Evolutionary conservation across 2,797 vertebrate species (phyloP).

Genomic region (Ambastaia sidthimunki): DNA sequence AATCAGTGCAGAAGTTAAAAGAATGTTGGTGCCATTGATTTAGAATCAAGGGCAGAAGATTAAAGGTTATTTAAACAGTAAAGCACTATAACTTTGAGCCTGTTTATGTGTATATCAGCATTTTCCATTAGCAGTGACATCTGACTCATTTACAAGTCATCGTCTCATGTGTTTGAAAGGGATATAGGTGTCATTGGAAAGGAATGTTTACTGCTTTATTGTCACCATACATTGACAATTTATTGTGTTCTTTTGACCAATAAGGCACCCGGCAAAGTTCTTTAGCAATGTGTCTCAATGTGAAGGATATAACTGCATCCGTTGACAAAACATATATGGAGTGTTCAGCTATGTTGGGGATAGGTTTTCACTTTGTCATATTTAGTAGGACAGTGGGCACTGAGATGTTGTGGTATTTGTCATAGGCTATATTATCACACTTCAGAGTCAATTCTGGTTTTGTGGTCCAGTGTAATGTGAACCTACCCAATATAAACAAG

Average conservation of each 20-base stretch:
- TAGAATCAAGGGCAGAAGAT: background rate
- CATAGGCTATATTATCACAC: background rate
- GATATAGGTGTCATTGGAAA: no score
- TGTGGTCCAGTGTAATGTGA: background rate
- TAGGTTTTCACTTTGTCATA: background rate
- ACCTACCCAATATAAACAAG: background rate
- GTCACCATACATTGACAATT: background rate
- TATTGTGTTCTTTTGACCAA: background rate
- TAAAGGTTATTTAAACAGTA: slow-evolving; percentile 22
- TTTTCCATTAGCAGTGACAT: slow-evolving; percentile 34
- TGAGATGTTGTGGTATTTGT: background rate
- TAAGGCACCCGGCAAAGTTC: background rate
- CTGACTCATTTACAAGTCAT: slow-evolving; percentile 27
- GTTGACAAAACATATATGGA: background rate
- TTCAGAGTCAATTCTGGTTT: background rate
- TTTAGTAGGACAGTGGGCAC: background rate
- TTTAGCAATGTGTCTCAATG: background rate
- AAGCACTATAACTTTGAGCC: background rate
- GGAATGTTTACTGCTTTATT: slow-evolving; percentile 6
- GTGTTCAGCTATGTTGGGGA: background rate
- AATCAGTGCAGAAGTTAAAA: background rate
- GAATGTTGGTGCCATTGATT: background rate
- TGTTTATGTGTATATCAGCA: background rate
- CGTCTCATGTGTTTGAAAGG: background rate
- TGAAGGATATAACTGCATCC: no score